Conservation (phyloP, 2,888 invertebrate genomes). For the Bimastos eiseni region DNA sequence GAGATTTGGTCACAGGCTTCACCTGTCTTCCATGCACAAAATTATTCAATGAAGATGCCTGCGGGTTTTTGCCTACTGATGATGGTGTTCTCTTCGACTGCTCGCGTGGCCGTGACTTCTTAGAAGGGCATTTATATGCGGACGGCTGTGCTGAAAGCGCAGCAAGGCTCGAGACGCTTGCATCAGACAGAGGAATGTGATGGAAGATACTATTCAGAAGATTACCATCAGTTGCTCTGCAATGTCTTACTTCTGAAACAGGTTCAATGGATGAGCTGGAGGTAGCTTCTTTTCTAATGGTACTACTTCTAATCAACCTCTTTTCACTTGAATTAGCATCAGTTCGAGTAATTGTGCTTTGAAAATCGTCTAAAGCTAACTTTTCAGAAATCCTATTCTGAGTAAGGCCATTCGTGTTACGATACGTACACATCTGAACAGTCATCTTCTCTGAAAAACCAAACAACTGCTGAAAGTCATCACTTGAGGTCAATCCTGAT, state of each 20-base stretch:
- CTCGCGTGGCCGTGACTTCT: background rate
- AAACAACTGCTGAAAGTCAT: background rate
- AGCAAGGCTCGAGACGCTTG: background rate
- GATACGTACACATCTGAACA: background rate
- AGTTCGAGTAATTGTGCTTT: background rate
- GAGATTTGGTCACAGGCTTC: background rate
- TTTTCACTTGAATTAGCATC: background rate
- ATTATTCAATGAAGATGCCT: background rate
- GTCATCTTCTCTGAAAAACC: background rate
- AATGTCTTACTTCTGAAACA: background rate
- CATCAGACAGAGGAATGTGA: background rate
- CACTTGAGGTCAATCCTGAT: background rate
- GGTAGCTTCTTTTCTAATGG: background rate
- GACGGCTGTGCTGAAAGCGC: background rate
- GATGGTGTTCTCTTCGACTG: background rate
- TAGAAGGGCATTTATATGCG: background rate
- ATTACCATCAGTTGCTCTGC: background rate
- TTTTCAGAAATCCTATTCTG: background rate
- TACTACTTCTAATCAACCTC: background rate
- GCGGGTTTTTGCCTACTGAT: too few relatives aligned
- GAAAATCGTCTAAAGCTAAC: background rate
- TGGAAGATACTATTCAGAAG: background rate
- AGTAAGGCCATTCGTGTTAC: constrained; percentile 2
- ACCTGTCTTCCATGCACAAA: background rate
- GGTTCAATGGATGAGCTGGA: background rate